Evolutionary conservation across 2,113 vertebrate genomes (phyloP), one percentile per base, ranked within the genome.

Genomic region (Bettongia penicillata): DNA sequence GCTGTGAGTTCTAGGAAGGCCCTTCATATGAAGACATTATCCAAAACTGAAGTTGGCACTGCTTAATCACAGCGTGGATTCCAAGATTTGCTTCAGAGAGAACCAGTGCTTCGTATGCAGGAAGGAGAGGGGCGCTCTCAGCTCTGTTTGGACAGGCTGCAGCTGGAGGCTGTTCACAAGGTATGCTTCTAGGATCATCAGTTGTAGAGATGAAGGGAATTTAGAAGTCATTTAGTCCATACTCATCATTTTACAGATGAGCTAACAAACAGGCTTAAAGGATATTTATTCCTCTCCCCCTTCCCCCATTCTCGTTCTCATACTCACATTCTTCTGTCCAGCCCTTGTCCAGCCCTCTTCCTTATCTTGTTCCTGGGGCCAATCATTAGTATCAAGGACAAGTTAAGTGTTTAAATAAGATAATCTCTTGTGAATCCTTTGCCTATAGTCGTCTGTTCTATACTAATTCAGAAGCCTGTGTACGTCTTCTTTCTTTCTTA

Each of bases 81-180:
- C 96, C 97, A 94, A 31, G 98, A 98, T 68, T 94, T 98, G 2
- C 51, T 98, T 0, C 98, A 97, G n/a, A 98, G 99, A 91, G 97
- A 99, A 26, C 95, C 99, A 2, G 98, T 99, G 98, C 99, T 99
- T 95, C 98, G 97, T 48, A 99, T 99, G 98, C 98, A 98, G 48
- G 8, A 28, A 0, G 98, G 99, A 0, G 99, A 99, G 97, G 37
- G 91, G 9, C 99, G 98, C n/a, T 96, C 98, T 0, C 98, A 98
- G 12, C 92, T 99, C 8, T 98, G 98, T 97, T 94, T 99, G 19
- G 99, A 99, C 92, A 98, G 99, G 55, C 98, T 99, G 98, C 99
- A 99, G 57, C 96, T 99, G 91, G 98, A 99, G 91, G 98, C 99
- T 0, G 91, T 99, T 31, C 99, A 99, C 98, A 99, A 99, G 99